Evolutionary conservation across 2,888 invertebrate species (phyloP).

Genomic region (Dolichomitus sp.): DNA sequence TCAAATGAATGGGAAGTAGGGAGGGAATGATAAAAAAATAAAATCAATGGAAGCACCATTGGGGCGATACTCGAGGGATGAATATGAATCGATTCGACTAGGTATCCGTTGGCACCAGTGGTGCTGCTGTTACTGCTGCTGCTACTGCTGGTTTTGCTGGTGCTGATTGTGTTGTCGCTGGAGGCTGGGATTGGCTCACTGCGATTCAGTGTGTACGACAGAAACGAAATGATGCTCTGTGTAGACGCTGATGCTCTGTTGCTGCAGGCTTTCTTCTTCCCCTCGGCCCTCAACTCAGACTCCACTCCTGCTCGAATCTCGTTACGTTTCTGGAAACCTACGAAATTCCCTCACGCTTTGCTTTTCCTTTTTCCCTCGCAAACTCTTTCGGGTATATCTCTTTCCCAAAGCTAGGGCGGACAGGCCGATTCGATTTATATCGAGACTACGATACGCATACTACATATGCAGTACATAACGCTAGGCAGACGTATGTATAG

Average conservation of each 20-base stretch:
- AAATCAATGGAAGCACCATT: constrained; percentile 52
- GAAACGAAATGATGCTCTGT: constrained; percentile 39
- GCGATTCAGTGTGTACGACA: constrained; percentile 21
- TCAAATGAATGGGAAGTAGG: constrained; percentile 59
- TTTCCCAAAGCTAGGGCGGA: constrained; percentile 31
- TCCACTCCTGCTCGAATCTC: constrained; percentile 25
- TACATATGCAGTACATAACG: constrained; percentile 13
- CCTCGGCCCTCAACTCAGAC: background rate
- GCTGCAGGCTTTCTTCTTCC: constrained; percentile 56
- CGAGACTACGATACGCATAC: constrained; percentile 33
- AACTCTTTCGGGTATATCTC: constrained; percentile 16
- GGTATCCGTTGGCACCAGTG: constrained; percentile 27
- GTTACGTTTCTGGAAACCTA: constrained; percentile 48
- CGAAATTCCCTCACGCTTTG: background rate
- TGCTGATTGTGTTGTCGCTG: constrained; percentile 57
- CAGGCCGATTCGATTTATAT: constrained; percentile 65
- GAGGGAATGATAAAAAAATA: constrained; percentile 39
- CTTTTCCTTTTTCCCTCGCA: constrained; percentile 3
- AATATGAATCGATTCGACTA: constrained; percentile 61
- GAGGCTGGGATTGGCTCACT: constrained; percentile 48
- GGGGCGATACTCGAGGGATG: constrained; percentile 43
- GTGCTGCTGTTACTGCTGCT: constrained; percentile 7
- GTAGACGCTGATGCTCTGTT: constrained; percentile 34
- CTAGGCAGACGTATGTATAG: constrained; percentile 17
- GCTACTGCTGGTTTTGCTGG: constrained; percentile 20